Evolutionary conservation across 2,888 invertebrate species (phyloP).

Genomic region (Ypsolopha scabrella): DNA sequence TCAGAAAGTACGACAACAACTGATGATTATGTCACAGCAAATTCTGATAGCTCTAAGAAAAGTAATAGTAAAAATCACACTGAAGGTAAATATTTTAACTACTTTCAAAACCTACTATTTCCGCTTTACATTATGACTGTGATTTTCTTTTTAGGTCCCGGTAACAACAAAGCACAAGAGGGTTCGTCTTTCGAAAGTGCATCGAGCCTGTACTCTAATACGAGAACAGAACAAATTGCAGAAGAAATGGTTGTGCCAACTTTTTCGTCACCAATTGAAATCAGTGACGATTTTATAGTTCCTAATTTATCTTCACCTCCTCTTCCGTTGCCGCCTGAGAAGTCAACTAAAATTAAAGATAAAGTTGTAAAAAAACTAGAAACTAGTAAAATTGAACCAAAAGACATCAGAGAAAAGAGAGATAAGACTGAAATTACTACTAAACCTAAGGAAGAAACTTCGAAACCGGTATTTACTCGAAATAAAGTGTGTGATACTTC

Average conservation of each 20-base stretch:
- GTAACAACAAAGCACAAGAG: constrained; percentile 73
- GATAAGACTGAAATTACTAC: constrained; percentile 58
- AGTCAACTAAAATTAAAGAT: constrained; percentile 43
- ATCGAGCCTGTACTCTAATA: constrained; percentile 82
- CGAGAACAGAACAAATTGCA: constrained; percentile 76
- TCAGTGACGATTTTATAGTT: constrained; percentile 59
- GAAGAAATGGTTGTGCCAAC: constrained; percentile 75
- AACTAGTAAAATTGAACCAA: constrained; percentile 38
- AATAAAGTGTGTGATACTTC: background rate
- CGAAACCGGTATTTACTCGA: constrained; percentile 29
- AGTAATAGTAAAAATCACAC: constrained; percentile 61
- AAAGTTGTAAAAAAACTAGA: constrained; percentile 56
- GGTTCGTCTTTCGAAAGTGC: constrained; percentile 92
- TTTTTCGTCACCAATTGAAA: constrained; percentile 70
- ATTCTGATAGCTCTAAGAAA: constrained; percentile 78
- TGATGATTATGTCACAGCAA: constrained; percentile 91
- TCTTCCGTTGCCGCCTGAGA: constrained; percentile 45
- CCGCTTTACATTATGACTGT: background rate
- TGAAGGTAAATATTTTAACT: constrained; percentile 37
- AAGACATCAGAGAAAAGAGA: constrained; percentile 32
- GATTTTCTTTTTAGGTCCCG: constrained; percentile 45
- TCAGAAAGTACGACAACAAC: constrained; percentile 90
- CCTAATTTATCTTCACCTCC: constrained; percentile 58
- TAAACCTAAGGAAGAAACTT: constrained; percentile 42
- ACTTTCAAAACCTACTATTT: background rate